Evolutionary conservation across 2,888 invertebrate genomes (phyloP), one percentile per base, ranked within the genome.

Genomic region (Pseudococcus viburni): DNA sequence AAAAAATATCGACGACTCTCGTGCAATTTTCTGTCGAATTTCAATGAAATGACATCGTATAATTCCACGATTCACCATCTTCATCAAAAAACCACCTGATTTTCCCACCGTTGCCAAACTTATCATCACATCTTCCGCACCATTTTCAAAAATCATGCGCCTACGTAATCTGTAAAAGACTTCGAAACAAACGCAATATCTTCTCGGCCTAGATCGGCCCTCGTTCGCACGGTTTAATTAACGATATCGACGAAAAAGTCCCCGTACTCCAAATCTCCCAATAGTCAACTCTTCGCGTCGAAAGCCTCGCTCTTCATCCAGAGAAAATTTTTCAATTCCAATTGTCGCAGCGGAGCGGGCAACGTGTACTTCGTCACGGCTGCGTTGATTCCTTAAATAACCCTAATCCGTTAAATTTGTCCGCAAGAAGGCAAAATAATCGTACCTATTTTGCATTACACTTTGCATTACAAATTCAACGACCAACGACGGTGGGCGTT

Each of bases 381-480:
- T 64, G 64, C 22, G 64, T 64, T 64, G 64, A 64, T 64, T 64
- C 15, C 64, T 64, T 64, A 64, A 64, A 64, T 12, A 15, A 64
- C 64, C 64, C 64, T 64, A 64, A 64, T 64, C 64, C 64, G 64
- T 64, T 19, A 22, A 64, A 64, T 64, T 64, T 9, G 64, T 64
- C 64, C 22, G 64, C 64, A 64, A 22, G 11, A 64, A 64, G 64
- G 64, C 64, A 64, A 64, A 64, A 22, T 64, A 73, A 73, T 73
- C 33, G 73, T 73, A 73, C 73, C 73, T 73, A 73, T 68, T 68
- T 68, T 68, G 68, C 68, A 68, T 68, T 26, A 68, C 26, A 68
- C 17, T 73, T 73, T 73, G 73, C 73, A 73, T 73, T 73, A 73
- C 73, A 73, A 73, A 73, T 73, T 73, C 73, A 73, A 26, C 73